A percentile compares a stretch with the other conserved stretches of the same genome.
Evolutionary conservation across 2,113 vertebrate species (phyloP).

Genomic region (Tautogolabrus adspersus): DNA sequence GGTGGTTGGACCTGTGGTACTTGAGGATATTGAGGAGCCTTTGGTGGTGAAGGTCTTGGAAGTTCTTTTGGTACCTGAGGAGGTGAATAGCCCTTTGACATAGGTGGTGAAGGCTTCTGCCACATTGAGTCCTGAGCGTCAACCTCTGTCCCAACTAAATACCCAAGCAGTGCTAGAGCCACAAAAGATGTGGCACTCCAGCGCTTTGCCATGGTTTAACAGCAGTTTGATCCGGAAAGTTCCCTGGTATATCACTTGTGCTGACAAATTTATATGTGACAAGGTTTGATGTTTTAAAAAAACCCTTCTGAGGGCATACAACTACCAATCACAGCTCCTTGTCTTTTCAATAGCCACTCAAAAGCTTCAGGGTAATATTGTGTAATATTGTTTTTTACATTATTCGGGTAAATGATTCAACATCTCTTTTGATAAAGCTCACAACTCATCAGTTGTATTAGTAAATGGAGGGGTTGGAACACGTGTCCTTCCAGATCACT

Average conservation of each 20-base stretch:
- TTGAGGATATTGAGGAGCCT: not conserved
- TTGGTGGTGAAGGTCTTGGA: not conserved
- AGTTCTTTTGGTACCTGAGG: not conserved
- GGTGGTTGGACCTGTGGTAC: not conserved
- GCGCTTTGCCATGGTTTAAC: constrained; percentile 56
- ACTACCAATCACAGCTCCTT: constrained; percentile 32
- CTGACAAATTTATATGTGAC: constrained; percentile 53
- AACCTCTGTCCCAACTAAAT: constrained; percentile 32
- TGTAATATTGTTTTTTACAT: not conserved
- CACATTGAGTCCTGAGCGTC: constrained; percentile 17
- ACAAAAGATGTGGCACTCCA: constrained; percentile 39
- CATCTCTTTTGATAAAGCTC: not conserved
- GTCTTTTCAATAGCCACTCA: constrained; percentile 7
- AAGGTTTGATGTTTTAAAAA: constrained; percentile 11
- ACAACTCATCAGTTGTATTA: not conserved
- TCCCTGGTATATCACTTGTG: constrained; percentile 14
- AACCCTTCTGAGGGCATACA: constrained; percentile 28
- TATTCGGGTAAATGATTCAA: not conserved
- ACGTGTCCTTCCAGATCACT: constrained; percentile 31
- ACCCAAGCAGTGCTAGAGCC: constrained; percentile 54
- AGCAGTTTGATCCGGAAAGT: constrained; percentile 34
- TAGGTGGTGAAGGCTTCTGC: not conserved
- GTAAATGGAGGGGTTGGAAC: constrained; percentile 9
- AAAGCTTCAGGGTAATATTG: not conserved
- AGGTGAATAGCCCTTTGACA: not conserved